Percentiles rank a stretch among this genome's conserved stretches.
These are phyloP conservation scores for Pteromalus puparum DNA, from an alignment of 1,140 invertebrate genomes.

Conservation along the genomic window DNA sequence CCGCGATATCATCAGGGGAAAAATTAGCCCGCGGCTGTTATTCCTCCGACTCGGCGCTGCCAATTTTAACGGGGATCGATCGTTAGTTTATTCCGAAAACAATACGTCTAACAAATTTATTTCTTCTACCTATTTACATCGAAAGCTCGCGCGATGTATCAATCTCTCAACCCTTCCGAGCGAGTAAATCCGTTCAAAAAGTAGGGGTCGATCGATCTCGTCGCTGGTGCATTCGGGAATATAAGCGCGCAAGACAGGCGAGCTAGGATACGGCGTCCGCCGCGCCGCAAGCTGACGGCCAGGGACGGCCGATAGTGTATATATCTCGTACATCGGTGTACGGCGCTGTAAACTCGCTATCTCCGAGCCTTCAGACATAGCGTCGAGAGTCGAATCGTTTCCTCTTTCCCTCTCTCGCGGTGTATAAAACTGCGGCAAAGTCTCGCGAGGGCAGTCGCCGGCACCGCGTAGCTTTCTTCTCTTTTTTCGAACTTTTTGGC, in stretches of 20 bases:
- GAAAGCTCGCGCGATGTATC: too few species aligned
- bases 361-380: not conserved
- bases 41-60: not conserved
- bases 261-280: not conserved
- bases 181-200: not conserved
- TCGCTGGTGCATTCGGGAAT: not conserved
- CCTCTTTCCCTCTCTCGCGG: not conserved
- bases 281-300: not conserved
- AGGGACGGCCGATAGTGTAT: not conserved
- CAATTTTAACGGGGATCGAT: not conserved
- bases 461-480: not conserved
- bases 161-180: too few species aligned
- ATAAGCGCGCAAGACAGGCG: not conserved
- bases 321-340: too few species aligned
- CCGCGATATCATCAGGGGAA: not conserved
- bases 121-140: too few species aligned
- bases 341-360: conserved; percentile 33
- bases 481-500: conserved; percentile 32
- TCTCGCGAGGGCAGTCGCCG: not conserved
- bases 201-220: not conserved
- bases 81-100: too few species aligned
- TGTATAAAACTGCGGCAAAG: not conserved
- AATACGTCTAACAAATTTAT: too few species aligned
- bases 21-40: not conserved
- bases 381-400: not conserved